Conservation (phyloP, 2,797 vertebrate species). For the Propithecus perrieri region DNA sequence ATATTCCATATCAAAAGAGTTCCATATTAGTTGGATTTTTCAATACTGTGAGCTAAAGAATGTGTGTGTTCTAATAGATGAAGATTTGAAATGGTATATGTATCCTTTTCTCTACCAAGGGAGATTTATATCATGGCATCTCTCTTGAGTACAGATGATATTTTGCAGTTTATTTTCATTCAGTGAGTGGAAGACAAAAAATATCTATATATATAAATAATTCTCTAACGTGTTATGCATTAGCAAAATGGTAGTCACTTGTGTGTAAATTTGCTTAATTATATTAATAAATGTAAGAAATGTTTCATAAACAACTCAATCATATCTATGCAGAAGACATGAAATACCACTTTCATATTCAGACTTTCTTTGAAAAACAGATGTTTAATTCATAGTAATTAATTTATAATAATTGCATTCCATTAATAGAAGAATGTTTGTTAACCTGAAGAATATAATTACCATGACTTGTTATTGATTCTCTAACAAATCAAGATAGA, state of each 20-base stretch:
- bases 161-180: slow-evolving; percentile 27
- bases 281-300: slow-evolving; percentile 50
- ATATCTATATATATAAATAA: neutral
- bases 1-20: neutral
- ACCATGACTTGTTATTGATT: neutral
- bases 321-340: neutral
- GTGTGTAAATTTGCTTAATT: slow-evolving; percentile 39
- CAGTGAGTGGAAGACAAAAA: neutral
- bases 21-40: neutral
- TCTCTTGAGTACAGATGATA: neutral
- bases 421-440: slow-evolving; percentile 1
- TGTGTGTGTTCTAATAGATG: neutral
- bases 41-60: slow-evolving; percentile 9
- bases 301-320: slow-evolving; percentile 43
- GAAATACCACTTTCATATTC: slow-evolving; percentile 13
- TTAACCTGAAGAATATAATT: neutral
- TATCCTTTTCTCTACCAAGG: neutral
- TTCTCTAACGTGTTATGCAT: neutral
- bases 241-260: slow-evolving; percentile 36
- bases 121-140: neutral
- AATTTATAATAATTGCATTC: slow-evolving; percentile 57
- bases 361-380: slow-evolving; percentile 39
- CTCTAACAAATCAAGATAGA: slow-evolving; percentile 53
- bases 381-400: slow-evolving; percentile 68
- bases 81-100: neutral